phyloP scores from a whole-genome alignment of 2,797 vertebrate genomes.

The Sebastes vulpes region DNA sequence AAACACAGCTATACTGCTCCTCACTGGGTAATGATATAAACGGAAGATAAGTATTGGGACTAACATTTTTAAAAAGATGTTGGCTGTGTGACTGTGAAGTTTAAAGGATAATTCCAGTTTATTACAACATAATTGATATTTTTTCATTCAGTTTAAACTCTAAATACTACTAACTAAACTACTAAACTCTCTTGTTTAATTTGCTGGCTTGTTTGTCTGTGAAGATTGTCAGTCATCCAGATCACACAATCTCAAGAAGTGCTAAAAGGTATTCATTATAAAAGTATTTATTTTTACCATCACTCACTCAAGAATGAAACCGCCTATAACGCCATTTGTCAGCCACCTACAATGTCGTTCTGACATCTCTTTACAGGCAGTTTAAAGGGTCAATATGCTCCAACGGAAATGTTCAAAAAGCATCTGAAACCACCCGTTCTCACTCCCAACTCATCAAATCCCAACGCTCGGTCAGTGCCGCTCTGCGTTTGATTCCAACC shows the following conservation, averaged over 20 bases:
- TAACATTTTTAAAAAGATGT: neutral
- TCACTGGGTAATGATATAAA: neutral
- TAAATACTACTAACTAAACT: neutral
- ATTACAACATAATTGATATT: neutral
- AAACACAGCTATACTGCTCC: neutral
- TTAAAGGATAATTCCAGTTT: neutral
- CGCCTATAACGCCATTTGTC: neutral
- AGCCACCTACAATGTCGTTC: neutral
- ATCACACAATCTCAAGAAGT: too few species aligned
- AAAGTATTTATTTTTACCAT: too few species aligned
- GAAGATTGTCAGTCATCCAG: too few species aligned
- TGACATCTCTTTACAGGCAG: neutral
- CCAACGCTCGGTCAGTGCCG: accelerated
- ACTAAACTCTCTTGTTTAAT: neutral
- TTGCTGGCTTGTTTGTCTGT: neutral
- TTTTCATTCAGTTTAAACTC: neutral
- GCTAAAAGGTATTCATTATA: too few species aligned
- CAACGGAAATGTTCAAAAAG: neutral
- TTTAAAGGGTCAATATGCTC: neutral
- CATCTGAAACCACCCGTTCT: neutral
- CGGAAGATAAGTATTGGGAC: neutral
- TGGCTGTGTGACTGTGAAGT: neutral
- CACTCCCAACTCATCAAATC: too few species aligned
- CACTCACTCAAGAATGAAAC: too few species aligned
- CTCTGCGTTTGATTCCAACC: too few species aligned